phyloP scores from a whole-genome alignment of 1,140 invertebrate genomes.

The Drosophila carrolli region DNA sequence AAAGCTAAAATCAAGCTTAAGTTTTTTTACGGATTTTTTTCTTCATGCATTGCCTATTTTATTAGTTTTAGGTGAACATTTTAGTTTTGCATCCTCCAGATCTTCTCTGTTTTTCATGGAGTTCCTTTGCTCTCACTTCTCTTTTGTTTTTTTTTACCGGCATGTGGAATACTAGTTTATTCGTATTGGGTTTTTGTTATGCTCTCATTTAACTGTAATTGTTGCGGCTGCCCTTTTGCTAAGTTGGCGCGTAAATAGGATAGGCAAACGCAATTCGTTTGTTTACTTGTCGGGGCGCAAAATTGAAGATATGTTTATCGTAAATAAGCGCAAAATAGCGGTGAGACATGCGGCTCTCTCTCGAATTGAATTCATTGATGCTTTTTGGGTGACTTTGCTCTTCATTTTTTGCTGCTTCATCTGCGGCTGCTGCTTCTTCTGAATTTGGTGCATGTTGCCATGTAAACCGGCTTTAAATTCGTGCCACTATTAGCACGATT shows the following conservation, averaged over 20 bases:
- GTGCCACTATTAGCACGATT: conserved; percentile 83
- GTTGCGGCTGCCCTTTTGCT: conserved; percentile 20
- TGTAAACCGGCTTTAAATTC: conserved; percentile 80
- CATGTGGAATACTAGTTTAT: conserved; percentile 9
- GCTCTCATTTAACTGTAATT: conserved; percentile 1
- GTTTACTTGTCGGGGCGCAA: conserved; percentile 39
- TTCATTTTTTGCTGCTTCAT: conserved; percentile 15
- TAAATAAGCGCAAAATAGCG: conserved; percentile 39
- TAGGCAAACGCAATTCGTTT: conserved; percentile 39
- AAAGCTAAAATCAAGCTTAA: no score
- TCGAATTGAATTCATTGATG: conserved; percentile 67
- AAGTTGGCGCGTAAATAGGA: conserved; percentile 44
- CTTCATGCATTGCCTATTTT: not conserved
- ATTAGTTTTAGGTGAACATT: not conserved
- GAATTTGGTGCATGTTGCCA: conserved; percentile 41
- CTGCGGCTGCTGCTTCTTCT: conserved; percentile 15
- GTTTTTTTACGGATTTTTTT: not conserved
- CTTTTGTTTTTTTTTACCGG: conserved; percentile 8
- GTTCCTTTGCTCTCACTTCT: not conserved
- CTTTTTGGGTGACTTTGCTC: conserved; percentile 39
- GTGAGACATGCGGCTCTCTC: conserved; percentile 8
- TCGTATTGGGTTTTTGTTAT: not conserved
- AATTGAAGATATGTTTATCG: conserved; percentile 41
- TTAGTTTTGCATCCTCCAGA: not conserved
- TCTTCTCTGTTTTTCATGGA: not conserved